Conservation (phyloP, 1,140 invertebrate genomes). For the Andricus grossulariae region DNA sequence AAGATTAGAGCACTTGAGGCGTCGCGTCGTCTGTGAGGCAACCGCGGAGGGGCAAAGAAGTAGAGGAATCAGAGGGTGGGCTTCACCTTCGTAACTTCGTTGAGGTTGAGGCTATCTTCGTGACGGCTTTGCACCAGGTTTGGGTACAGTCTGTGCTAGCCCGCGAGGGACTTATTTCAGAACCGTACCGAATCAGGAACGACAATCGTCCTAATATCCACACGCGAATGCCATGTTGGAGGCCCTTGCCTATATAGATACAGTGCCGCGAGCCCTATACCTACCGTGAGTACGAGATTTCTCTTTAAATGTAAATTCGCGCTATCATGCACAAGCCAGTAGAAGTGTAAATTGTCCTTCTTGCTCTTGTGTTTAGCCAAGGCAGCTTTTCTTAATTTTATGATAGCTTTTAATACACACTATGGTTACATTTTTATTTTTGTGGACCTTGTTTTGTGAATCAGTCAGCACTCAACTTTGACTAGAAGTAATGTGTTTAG, state of each 20-base stretch:
- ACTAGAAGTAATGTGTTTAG: no score
- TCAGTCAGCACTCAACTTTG: no score
- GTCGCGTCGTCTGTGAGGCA: conserved; percentile 38
- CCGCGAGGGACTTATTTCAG: conserved; percentile 66
- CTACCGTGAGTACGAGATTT: conserved; percentile 53
- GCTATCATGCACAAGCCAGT: no score
- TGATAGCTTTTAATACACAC: no score
- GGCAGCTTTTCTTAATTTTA: no score
- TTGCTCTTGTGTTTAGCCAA: no score
- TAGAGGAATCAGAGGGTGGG: conserved; percentile 42
- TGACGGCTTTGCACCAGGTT: conserved; percentile 56
- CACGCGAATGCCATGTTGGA: conserved; percentile 55
- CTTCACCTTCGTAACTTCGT: no score
- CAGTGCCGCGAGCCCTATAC: no score
- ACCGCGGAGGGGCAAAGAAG: conserved; percentile 35
- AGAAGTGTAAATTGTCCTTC: no score
- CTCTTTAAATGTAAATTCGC: conserved; percentile 42
- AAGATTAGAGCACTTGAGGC: conserved; percentile 63
- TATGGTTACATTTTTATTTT: no score
- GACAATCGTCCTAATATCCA: conserved; percentile 72
- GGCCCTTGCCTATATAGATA: conserved; percentile 26
- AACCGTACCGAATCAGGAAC: conserved; percentile 69
- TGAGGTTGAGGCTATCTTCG: conserved; percentile 38
- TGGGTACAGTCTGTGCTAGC: conserved; percentile 53
- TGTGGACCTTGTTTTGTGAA: no score